Evolutionary conservation across 2,113 vertebrate genomes (phyloP), one percentile per base, ranked within the genome.

Genomic region (Atractosteus spatula): DNA sequence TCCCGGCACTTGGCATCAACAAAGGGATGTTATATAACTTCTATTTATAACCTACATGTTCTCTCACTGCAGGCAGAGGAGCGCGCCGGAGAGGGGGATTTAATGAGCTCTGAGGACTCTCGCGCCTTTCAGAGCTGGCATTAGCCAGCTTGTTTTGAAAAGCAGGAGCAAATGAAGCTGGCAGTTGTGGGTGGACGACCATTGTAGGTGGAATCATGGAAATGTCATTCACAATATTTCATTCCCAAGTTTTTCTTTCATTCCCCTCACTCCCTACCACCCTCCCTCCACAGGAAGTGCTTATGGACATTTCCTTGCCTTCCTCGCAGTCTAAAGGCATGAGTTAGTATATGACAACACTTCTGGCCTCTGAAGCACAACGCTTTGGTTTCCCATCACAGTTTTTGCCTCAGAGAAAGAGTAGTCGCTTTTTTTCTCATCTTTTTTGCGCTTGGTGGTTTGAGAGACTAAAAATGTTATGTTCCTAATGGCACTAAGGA

Each of bases 11-110:
- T 89, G 88, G 86, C 86, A 89, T 85, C 81, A 86, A 89, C 87
- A 88, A 75, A 72, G 72, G 79, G 76, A 71, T 4, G 81, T 92
- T 92, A 87, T 82, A 83, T 82, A 92, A 91, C 81, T 57, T 77
- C 84, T 88, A 87, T 88, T 91, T 88, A 88, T 76, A 87, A 78
- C 81, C 69, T 12, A n/a, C 29, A 47, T 42, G 72, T 80, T 77
- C 76, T 76, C 78, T 84, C 80, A 56, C 74, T 71, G 82, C 85
- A 82, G 80, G 81, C 85, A 78, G 82, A 76, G 55, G 77, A 77
- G 71, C 83, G 82, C 80, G 77, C 74, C 81, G 78, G 79, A 79
- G 86, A 78, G 76, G 77, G 71, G 81, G 17, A 75, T 69, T 77
- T 71, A 76, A 68, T 70, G 66, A 68, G 66, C 47, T 59, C 56